Conservation (phyloP, 2,888 invertebrate genomes). For the Andrena dorsata region DNA sequence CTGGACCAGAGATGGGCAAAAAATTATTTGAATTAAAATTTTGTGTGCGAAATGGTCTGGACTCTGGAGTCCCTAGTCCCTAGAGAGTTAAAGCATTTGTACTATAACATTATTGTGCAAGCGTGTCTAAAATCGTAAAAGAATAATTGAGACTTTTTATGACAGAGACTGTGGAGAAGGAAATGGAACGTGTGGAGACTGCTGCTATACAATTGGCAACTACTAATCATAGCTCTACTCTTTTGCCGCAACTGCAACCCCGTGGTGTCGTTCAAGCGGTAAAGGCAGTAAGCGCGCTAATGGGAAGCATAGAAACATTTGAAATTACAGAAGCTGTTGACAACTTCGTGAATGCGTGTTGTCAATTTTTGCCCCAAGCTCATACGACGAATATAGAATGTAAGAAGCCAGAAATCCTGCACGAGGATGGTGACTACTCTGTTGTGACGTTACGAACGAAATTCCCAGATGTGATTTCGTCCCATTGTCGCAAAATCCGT, state of each 20-base stretch:
- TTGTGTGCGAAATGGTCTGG: no score
- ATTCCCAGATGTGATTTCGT: constrained; percentile 87
- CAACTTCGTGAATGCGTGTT: constrained; percentile 88
- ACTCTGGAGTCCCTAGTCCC: no score
- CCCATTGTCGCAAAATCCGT: constrained; percentile 90
- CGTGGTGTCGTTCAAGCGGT: constrained; percentile 95
- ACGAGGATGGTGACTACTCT: constrained; percentile 90
- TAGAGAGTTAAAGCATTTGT: neutral
- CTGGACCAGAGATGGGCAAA: no score
- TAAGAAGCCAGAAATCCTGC: constrained; percentile 88
- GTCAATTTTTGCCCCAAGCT: constrained; percentile 84
- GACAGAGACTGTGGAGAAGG: constrained; percentile 92
- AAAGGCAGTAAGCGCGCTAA: constrained; percentile 95
- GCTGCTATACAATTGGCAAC: constrained; percentile 86
- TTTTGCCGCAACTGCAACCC: constrained; percentile 86
- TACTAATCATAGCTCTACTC: constrained; percentile 80
- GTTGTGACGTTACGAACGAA: constrained; percentile 88
- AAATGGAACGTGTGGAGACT: constrained; percentile 91
- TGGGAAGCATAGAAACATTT: constrained; percentile 95
- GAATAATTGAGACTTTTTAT: constrained; percentile 1
- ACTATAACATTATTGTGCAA: neutral
- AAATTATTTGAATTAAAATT: no score
- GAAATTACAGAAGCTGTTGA: constrained; percentile 93
- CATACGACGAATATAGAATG: constrained; percentile 83
- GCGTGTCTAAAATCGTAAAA: neutral